These are phyloP conservation scores for Orthosia gracilis DNA, from an alignment of 2,888 invertebrate species.

Conservation along the genomic window DNA sequence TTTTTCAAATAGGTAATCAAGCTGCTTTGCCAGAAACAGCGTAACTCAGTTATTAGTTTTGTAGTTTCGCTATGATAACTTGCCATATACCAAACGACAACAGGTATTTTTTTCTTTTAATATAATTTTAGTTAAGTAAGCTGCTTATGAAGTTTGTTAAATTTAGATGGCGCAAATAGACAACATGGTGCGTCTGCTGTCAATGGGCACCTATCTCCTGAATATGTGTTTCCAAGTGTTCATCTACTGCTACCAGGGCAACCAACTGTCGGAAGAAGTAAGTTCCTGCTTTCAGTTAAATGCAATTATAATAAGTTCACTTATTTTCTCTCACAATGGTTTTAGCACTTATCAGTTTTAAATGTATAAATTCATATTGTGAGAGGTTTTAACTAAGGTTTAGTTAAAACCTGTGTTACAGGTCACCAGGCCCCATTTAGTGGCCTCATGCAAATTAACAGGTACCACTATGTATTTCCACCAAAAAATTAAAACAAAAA, in stretches of 20 bases:
- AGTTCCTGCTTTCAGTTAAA: conserved; percentile 13
- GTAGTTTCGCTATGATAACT: not conserved
- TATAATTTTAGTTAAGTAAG: too few species aligned
- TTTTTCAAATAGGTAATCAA: not conserved
- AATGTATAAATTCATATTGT: too few species aligned
- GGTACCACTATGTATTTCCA: too few species aligned
- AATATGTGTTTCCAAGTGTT: conserved; percentile 89
- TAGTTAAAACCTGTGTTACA: too few species aligned
- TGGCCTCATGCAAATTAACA: too few species aligned
- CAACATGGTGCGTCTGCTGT: conserved; percentile 81
- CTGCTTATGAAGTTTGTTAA: not conserved
- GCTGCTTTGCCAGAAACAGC: not conserved
- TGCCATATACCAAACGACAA: not conserved
- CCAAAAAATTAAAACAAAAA: too few species aligned
- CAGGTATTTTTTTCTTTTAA: too few species aligned
- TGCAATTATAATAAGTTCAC: too few species aligned
- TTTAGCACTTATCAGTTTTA: too few species aligned
- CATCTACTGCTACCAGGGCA: conserved; percentile 90
- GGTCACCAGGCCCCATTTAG: too few species aligned
- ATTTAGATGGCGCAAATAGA: conserved; percentile 65
- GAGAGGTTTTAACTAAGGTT: too few species aligned
- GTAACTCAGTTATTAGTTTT: not conserved
- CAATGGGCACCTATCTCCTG: conserved; percentile 85
- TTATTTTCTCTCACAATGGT: too few species aligned
- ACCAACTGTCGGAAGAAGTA: conserved; percentile 87